These are phyloP conservation scores for Acropora yongei DNA, from an alignment of 64 coral and sea anemone genomes.

Conservation along the genomic window DNA sequence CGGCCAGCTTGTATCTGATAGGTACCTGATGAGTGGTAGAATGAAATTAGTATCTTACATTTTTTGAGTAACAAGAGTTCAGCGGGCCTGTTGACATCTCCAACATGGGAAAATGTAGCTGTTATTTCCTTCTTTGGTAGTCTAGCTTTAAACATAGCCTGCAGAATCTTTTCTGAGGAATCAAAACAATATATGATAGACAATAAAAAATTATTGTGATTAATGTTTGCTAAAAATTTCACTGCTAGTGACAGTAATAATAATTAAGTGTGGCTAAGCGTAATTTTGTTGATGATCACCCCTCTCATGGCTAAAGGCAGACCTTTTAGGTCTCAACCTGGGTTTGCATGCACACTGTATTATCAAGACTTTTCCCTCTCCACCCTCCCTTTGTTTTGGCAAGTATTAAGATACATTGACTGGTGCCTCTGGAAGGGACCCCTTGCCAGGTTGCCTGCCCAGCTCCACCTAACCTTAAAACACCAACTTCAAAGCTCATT, in stretches of 20 bases:
- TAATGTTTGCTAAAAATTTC: neutral
- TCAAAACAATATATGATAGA: neutral
- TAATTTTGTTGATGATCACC: conserved; percentile 12
- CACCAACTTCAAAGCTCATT: conserved; percentile 12
- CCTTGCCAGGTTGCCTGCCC: conserved; percentile 18
- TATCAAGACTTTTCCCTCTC: conserved; percentile 24
- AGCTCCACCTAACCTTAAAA: neutral
- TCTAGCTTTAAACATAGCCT: neutral
- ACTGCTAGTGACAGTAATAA: neutral
- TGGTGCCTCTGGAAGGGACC: neutral
- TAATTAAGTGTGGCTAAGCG: neutral
- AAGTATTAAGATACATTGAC: conserved; percentile 16
- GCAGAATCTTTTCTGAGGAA: conserved; percentile 8
- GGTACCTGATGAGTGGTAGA: conserved; percentile 16
- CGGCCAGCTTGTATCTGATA: conserved; percentile 2
- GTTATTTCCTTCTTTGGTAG: conserved; percentile 16
- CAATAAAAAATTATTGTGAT: conserved; percentile 1
- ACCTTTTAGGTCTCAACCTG: neutral
- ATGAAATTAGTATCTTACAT: conserved; percentile 16
- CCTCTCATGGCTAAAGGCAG: conserved; percentile 17
- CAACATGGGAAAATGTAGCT: conserved; percentile 12
- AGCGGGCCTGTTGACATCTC: conserved; percentile 12
- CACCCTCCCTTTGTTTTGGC: neutral
- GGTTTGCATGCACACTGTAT: conserved; percentile 2
- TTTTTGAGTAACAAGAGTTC: conserved; percentile 23